Evolutionary conservation across 2,888 invertebrate species (phyloP), one percentile per base, ranked within the genome.

Genomic region (Thalpophila matura): DNA sequence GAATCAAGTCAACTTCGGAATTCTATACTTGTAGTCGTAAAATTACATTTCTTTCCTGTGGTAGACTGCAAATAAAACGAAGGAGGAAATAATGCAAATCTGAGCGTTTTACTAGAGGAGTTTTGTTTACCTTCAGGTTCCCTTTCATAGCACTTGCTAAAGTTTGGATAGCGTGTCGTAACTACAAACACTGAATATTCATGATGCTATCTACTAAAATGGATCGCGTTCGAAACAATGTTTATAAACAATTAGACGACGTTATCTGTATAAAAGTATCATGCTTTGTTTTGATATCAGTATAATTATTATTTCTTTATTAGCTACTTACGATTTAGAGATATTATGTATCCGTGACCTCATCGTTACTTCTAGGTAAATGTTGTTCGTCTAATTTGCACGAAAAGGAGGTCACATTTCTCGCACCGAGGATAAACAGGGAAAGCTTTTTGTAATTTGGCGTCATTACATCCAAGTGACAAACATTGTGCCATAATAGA

Each of bases 391-490:
- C 82, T 84, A 86, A 89, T 88, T 85, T 85, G 64, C 73, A 75
- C 78, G 77, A 35, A 80, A 91, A 89, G 80, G 86, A 86, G 89
- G 89, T 81, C 86, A 84, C 83, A 83, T 86, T 88, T 85, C 87
- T 84, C 74, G 78, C 71, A 80, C 64, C 76, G 65, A 78, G 78
- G 84, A 83, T 83, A 84, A 87, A 88, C 77, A 81, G 79, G 79
- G 78, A 89, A 89, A 90, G 87, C 86, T 88, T 91, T 90, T 87
- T 82, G 87, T 84, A 86, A 89, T 87, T 86, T 83, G 79, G 79
- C 81, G 75, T 71, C 65, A 77, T 75, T 75, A 79, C 75, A 80
- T 83, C 74, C 67, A 68, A 74, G 73, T 80, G 77, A 83, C 84
- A 87, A 80, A 84, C 81, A 82, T 79, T 79, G 77, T 80, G 74